Conservation (phyloP, 2,113 vertebrate genomes). For the Oreochromis tanganicae region DNA sequence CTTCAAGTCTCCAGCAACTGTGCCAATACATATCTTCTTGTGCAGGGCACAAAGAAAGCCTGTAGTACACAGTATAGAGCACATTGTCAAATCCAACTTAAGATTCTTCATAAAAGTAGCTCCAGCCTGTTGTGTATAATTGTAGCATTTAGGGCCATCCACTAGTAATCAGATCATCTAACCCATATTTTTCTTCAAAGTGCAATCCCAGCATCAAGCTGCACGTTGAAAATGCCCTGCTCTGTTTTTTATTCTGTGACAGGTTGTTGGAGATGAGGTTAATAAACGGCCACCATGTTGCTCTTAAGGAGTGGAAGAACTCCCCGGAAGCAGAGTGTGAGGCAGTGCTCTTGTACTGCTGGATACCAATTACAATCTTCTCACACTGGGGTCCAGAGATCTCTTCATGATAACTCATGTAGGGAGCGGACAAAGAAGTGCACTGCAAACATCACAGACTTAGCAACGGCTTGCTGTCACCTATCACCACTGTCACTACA, state of each 20-base stretch:
- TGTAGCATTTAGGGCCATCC: background rate
- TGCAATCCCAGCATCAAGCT: background rate
- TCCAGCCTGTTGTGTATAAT: background rate
- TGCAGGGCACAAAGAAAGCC: background rate
- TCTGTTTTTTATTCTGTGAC: background rate
- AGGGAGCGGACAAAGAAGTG: background rate
- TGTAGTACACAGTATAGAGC: background rate
- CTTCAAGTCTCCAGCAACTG: background rate
- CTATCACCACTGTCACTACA: background rate
- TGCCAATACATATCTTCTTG: background rate
- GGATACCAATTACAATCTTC: constrained; percentile 53
- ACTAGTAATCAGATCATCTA: background rate
- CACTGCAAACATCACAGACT: constrained; percentile 15
- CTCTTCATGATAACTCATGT: constrained; percentile 1
- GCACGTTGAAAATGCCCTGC: background rate
- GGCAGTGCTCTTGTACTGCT: background rate
- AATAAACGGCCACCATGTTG: background rate
- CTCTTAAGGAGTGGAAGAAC: background rate
- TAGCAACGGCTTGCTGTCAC: background rate
- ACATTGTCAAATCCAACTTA: background rate
- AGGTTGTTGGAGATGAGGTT: background rate
- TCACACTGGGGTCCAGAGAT: constrained; percentile 28
- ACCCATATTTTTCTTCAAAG: background rate
- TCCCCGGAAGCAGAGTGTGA: constrained; percentile 3
- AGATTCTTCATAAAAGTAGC: background rate